These are phyloP conservation scores for Danio kyathit DNA, from an alignment of 2,797 vertebrate species.

Conservation along the genomic window DNA sequence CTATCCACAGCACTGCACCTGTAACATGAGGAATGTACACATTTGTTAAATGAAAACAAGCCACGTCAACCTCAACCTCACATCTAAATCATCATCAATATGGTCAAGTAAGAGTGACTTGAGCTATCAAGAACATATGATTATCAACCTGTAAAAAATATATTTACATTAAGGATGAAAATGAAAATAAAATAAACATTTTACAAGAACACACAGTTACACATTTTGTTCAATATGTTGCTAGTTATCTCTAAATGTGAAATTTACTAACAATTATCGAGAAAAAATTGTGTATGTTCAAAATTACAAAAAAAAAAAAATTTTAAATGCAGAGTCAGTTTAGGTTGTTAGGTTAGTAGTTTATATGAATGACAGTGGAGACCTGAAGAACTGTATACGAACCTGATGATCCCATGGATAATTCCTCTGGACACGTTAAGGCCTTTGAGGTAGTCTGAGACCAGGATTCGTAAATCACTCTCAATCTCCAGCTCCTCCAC, in stretches of 20 bases:
- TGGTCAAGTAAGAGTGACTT: background rate
- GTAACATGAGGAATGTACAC: background rate
- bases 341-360: no score
- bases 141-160: background rate
- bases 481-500: slow-evolving; percentile 93
- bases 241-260: background rate
- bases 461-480: slow-evolving; percentile 88
- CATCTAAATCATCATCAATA: background rate
- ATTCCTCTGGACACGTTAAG: slow-evolving; percentile 84
- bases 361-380: background rate
- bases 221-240: background rate
- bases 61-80: background rate
- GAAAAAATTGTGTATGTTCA: no score
- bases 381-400: slow-evolving; percentile 36
- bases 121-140: background rate
- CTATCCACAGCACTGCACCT: background rate
- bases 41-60: background rate
- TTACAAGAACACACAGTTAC: background rate
- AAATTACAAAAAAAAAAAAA: no score
- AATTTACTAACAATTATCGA: background rate
- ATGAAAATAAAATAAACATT: background rate
- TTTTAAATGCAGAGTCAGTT: no score
- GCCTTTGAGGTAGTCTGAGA: slow-evolving; percentile 91
- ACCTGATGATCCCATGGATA: slow-evolving; percentile 93
- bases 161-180: background rate